Evolutionary conservation across 2,113 vertebrate species (phyloP), one percentile per base, ranked within the genome.

Genomic region (Sprattus sprattus): DNA sequence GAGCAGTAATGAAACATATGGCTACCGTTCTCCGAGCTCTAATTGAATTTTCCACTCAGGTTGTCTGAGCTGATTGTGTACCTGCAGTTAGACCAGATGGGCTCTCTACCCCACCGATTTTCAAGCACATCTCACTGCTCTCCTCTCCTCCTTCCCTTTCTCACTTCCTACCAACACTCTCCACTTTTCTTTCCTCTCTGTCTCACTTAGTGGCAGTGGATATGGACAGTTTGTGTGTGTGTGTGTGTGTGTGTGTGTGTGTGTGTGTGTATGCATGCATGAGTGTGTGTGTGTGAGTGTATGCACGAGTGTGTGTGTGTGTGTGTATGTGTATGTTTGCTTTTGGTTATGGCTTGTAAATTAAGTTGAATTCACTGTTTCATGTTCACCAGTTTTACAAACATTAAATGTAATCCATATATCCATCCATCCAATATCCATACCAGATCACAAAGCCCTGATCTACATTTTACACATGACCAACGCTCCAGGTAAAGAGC

Each of bases 61-160:
- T 85, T 84, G 32, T 50, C 9, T 16, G 49, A 85, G 52, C 71
- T 44, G 32, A 81, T 32, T 71, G n/a, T 78, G 85, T 83, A 89
- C 83, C 84, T 89, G 86, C 85, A 78, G 22, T 20, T 80, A 81
- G 82, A 49, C 82, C 86, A 87, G 81, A 87, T 85, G 82, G 81
- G 46, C 54, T 81, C 46, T 81, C 80, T 81, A 85, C 78, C 20
- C n/a, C 16, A 50, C n/a, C n/a, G 49, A 82, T 49, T 20, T 86
- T 83, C 25, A 71, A 71, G 64, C 64, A 71, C 32, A 50, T 60
- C 52, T 25, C 22, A 45, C 28, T 4, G 20, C 64, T 32, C 28
- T 83, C 54, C 45, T 83, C 32, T 39, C 18, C 28, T 28, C 18
- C 3, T 81, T n/a, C 4, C 2, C 39, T 15, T 16, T 54, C 52